Evolutionary conservation across 2,888 invertebrate genomes (phyloP).

Genomic region (Chirona hameri): DNA sequence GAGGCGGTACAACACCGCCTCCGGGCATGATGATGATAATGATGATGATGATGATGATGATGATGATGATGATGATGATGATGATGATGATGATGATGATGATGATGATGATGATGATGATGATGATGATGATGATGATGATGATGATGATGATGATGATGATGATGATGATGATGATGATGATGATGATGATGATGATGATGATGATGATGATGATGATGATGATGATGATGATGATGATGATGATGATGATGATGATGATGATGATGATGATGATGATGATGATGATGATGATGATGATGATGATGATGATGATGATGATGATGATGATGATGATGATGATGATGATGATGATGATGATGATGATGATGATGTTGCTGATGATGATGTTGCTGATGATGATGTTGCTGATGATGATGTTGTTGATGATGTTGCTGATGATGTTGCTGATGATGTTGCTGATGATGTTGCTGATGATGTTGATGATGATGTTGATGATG

Average conservation of each 20-base stretch:
- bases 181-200: constrained; percentile 22
- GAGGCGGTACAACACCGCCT: too few species aligned
- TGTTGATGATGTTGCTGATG: too few species aligned
- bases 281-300: constrained; percentile 22
- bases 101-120: constrained; percentile 22
- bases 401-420: too few species aligned
- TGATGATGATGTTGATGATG: too few species aligned
- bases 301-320: constrained; percentile 22
- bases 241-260: constrained; percentile 11
- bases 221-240: constrained; percentile 22
- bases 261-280: constrained; percentile 22
- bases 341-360: too few species aligned
- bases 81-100: constrained; percentile 9
- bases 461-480: too few species aligned
- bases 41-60: constrained; percentile 22
- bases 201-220: constrained; percentile 22
- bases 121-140: constrained; percentile 22
- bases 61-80: constrained; percentile 11
- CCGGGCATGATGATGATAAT: too few species aligned
- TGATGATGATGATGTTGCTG: too few species aligned
- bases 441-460: too few species aligned
- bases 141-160: constrained; percentile 22
- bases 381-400: too few species aligned
- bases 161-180: constrained; percentile 9
- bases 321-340: constrained; percentile 22